These are phyloP conservation scores for Drosophila multiciliata DNA, from an alignment of 2,888 invertebrate genomes.

Conservation along the genomic window DNA sequence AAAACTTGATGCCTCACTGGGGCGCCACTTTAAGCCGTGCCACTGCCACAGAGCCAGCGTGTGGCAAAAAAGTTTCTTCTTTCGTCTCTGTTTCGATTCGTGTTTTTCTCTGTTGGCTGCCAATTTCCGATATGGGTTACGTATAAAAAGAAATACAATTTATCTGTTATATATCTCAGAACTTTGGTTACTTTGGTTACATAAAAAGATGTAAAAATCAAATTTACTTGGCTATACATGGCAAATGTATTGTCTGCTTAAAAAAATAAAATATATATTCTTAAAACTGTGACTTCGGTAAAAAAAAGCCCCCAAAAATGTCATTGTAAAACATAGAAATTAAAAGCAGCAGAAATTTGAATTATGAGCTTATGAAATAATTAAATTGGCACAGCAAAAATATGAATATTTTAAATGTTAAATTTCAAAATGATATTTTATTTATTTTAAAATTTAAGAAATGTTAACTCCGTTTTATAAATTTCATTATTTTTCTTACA, in stretches of 20 bases:
- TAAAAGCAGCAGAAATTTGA: background rate
- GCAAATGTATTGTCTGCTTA: no score
- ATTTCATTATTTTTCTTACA: background rate
- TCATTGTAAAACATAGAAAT: no score
- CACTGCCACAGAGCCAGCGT: slow-evolving; percentile 27
- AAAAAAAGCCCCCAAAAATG: no score
- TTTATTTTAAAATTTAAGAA: background rate
- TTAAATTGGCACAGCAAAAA: background rate
- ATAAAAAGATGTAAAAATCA: background rate
- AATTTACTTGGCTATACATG: background rate
- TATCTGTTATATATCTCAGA: slow-evolving; percentile 1
- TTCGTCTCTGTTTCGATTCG: slow-evolving; percentile 28
- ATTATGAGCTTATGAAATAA: background rate
- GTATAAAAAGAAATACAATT: background rate
- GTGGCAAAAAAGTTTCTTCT: slow-evolving; percentile 26
- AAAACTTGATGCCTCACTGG: slow-evolving; percentile 18
- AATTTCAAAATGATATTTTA: background rate
- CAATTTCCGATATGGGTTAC: slow-evolving; percentile 23
- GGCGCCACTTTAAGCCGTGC: slow-evolving; percentile 32
- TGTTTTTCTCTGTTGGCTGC: slow-evolving; percentile 36
- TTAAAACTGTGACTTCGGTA: background rate
- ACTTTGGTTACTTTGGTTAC: background rate
- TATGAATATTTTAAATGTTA: background rate
- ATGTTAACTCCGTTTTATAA: background rate
- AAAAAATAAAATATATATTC: background rate